Evolutionary conservation across 2,888 invertebrate genomes (phyloP).

Genomic region (Drosophila pseudotalamancana): DNA sequence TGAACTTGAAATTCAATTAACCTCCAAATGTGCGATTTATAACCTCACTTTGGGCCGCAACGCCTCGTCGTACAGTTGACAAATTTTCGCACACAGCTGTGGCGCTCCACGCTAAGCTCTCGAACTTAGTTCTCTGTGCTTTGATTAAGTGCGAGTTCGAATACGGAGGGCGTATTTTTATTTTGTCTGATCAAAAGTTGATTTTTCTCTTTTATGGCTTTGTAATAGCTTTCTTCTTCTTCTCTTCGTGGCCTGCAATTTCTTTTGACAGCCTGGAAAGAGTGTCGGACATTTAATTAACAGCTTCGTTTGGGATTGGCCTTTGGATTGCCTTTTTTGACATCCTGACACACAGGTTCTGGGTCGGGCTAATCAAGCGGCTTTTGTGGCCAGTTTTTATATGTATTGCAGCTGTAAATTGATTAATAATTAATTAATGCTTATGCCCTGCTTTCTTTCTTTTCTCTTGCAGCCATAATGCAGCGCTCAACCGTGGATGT

Average conservation of each 20-base stretch:
- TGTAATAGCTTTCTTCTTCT: conserved; percentile 27
- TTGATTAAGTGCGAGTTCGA: conserved; percentile 46
- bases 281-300: conserved; percentile 67
- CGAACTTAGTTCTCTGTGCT: neutral
- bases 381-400: conserved; percentile 35
- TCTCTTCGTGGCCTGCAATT: conserved; percentile 3
- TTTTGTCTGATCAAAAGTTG: conserved; percentile 26
- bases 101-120: conserved; percentile 2
- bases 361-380: conserved; percentile 51
- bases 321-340: conserved; percentile 41
- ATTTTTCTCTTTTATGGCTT: conserved; percentile 14
- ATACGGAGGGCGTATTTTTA: conserved; percentile 19
- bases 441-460: conserved; percentile 63
- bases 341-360: conserved; percentile 62
- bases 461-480: conserved; percentile 87
- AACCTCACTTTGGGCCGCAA: conserved; percentile 37
- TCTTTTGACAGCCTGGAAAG: conserved; percentile 24
- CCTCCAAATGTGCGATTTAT: conserved; percentile 46
- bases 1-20: conserved; percentile 75
- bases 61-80: conserved; percentile 46
- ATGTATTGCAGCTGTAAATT: conserved; percentile 37
- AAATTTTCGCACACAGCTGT: conserved; percentile 51
- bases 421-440: conserved; percentile 71
- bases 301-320: conserved; percentile 21
- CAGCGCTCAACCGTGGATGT: conserved; percentile 89